A percentile compares a stretch with the other conserved stretches of the same genome.
These are phyloP conservation scores for Helostoma temminkii DNA, from an alignment of 2,797 vertebrate species.

Conservation along the genomic window DNA sequence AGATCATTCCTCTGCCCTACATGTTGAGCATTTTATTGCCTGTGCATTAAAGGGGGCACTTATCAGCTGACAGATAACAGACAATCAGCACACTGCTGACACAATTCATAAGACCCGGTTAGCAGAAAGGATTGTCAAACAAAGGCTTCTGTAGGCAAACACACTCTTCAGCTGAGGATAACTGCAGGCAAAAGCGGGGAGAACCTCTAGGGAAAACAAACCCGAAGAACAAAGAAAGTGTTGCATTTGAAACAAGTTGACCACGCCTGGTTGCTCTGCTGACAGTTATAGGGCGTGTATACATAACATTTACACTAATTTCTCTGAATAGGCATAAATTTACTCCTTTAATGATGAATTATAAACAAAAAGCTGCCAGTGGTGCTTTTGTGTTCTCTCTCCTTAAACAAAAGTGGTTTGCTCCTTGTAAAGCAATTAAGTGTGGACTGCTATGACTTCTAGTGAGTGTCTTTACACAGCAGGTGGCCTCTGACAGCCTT, in stretches of 20 bases:
- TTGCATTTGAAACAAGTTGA: conserved; percentile 75
- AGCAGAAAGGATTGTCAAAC: conserved; percentile 83
- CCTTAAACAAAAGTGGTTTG: conserved; percentile 16
- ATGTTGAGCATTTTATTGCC: conserved; percentile 82
- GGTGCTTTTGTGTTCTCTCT: conserved; percentile 18
- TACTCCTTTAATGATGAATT: conserved; percentile 16
- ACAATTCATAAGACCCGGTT: conserved; percentile 83
- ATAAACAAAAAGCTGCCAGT: conserved; percentile 1
- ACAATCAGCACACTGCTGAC: conserved; percentile 82
- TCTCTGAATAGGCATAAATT: conserved; percentile 24
- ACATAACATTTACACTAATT: conserved; percentile 47
- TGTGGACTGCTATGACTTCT: conserved; percentile 29
- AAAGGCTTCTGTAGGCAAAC: conserved; percentile 85
- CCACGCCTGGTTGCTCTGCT: conserved; percentile 71
- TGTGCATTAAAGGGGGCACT: conserved; percentile 79
- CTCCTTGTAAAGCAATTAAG: conserved; percentile 32
- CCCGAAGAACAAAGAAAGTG: conserved; percentile 78
- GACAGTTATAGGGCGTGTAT: conserved; percentile 58
- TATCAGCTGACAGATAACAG: conserved; percentile 85
- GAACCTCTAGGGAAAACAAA: conserved; percentile 76
- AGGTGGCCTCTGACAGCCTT: conserved; percentile 55
- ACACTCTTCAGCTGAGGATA: conserved; percentile 76
- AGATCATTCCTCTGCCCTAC: conserved; percentile 66
- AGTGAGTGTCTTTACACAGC: conserved; percentile 47
- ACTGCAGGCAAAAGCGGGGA: conserved; percentile 67